phyloP scores from a whole-genome alignment of 2,113 vertebrate species.

The Actenoides lindsayi region DNA sequence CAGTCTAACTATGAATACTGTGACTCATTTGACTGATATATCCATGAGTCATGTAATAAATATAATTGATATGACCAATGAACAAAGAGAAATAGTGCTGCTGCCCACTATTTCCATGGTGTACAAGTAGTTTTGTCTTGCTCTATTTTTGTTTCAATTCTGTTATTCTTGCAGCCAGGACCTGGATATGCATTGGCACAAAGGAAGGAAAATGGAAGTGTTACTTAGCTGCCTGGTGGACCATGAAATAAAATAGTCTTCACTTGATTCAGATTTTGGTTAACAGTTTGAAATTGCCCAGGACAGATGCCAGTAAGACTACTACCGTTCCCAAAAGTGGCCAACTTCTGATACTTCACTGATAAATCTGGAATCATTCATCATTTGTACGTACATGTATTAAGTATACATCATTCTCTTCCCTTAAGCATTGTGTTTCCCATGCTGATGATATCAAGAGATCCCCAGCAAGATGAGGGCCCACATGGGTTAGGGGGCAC shows the following conservation, averaged over 20 bases:
- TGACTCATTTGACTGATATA: not conserved
- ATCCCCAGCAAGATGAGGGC: not conserved
- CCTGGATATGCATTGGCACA: not conserved
- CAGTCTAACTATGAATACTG: not conserved
- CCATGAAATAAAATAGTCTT: not conserved
- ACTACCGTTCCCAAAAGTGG: not conserved
- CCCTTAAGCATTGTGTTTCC: not conserved
- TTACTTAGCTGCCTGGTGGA: not conserved
- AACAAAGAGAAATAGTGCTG: not conserved
- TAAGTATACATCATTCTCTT: not conserved
- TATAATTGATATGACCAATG: not conserved
- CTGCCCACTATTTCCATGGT: not conserved
- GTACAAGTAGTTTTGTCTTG: not conserved
- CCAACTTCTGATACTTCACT: not conserved
- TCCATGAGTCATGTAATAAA: not conserved
- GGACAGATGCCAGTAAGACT: not conserved
- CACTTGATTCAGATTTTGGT: slow-evolving; percentile 4
- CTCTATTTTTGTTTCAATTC: not conserved
- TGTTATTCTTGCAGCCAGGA: not conserved
- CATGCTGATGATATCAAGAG: not conserved
- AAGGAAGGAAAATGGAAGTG: not conserved
- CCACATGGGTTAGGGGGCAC: not conserved
- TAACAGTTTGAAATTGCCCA: not conserved
- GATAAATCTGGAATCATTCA: not conserved
- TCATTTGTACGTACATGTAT: not conserved